Percentiles rank a stretch among this genome's conserved stretches.
Evolutionary conservation across 2,113 vertebrate species (phyloP).

Genomic region (Bungarus multicinctus): DNA sequence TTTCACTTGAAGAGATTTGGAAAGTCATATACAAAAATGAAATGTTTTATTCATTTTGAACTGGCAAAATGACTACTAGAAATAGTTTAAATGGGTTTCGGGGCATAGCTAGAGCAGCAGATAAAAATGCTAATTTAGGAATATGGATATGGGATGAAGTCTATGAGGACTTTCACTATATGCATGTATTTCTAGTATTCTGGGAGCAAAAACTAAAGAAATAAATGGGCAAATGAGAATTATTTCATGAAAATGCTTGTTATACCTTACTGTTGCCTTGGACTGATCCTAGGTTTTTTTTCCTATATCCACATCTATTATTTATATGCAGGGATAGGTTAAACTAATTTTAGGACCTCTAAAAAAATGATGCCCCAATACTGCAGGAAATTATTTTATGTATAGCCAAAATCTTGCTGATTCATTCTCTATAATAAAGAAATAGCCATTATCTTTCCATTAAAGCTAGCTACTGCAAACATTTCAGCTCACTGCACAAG

Average conservation of each 20-base stretch:
- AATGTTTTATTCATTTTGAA: background rate
- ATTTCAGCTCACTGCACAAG: conserved; percentile 1
- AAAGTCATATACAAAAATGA: background rate
- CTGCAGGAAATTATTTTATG: background rate
- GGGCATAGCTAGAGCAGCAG: background rate
- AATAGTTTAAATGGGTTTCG: background rate
- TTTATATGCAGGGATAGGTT: background rate
- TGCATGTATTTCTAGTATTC: background rate
- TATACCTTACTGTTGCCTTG: background rate
- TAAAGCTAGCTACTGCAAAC: background rate
- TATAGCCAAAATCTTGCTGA: background rate
- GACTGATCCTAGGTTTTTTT: background rate
- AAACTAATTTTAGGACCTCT: background rate
- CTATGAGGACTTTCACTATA: background rate
- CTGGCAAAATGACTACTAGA: background rate
- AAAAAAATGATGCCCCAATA: background rate
- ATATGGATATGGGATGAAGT: background rate
- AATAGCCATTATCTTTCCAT: background rate
- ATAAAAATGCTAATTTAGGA: background rate
- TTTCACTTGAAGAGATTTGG: background rate
- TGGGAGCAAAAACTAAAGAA: background rate
- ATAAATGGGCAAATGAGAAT: background rate
- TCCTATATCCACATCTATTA: background rate
- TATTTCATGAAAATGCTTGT: background rate
- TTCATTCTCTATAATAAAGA: background rate